Base-by-base conservation (phyloP, 2,888 invertebrate genomes). In the Patella caerulea region DNA sequence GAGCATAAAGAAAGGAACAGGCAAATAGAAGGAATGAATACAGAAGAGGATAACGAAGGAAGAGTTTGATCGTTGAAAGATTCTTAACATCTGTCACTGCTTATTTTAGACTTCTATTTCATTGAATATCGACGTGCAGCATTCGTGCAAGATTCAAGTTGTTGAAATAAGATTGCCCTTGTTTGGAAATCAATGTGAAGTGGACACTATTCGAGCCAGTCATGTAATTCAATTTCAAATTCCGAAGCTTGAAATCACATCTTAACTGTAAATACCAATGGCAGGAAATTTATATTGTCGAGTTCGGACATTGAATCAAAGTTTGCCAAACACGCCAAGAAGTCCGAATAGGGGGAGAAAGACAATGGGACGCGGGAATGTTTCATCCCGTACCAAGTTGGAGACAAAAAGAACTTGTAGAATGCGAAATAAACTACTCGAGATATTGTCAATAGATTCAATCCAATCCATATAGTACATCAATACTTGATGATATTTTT, bases 131-230 rank as follows among this genome's bases (percentile, higher is more conserved):
- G 19, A 19, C 17, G 19, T 19, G 17, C 59, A 19, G 19, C n/a
- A 59, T 59, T 59, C 59, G n/a, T 59, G 59, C 59, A 59, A 59
- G 11, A n/a, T 59, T 59, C 15, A 59, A 59, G 59, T 59, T 59
- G 59, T 59, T 59, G 59, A 59, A 59, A 19, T 19, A 59, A 59
- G 59, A n/a, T 9, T 59, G n/a, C n/a, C 59, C 59, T 19, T 59
- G 59, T 59, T 59, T 59, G 59, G 17, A 59, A 59, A 59, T 59
- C 59, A 59, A 59, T 59, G 59, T 59, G 59, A 59, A 59, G 59
- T 45, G 45, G 45, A 45, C 45, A 45, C 45, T 45, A 45, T 45
- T 45, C 45, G 59, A 59, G 59, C 5, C n/a, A 59, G 59, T 19
- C 19, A 19, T n/a, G 59, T 59, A 59, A 59, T 59, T 59, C 19